A percentile compares a stretch with the other conserved stretches of the same genome.
phyloP scores from a whole-genome alignment of 2,113 vertebrate genomes.

The Grallaria varia region DNA sequence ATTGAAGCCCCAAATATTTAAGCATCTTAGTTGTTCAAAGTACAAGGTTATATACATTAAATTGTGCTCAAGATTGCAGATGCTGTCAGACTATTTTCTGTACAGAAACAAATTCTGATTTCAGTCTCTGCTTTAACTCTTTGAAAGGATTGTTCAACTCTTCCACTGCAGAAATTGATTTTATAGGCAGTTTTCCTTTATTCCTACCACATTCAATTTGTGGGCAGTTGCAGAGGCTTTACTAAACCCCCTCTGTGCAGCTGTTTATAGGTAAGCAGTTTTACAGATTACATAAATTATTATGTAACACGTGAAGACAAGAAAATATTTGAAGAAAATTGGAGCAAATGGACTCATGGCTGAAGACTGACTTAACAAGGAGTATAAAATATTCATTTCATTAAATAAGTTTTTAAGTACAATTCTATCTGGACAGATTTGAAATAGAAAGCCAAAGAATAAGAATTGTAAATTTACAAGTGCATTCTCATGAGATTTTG shows the following conservation, averaged over 20 bases:
- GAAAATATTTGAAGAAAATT: background rate
- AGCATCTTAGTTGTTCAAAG: background rate
- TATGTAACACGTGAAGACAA: background rate
- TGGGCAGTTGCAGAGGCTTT: background rate
- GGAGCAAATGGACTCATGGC: background rate
- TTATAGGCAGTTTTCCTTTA: background rate
- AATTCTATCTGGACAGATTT: background rate
- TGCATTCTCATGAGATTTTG: background rate
- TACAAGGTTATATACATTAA: background rate
- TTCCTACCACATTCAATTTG: background rate
- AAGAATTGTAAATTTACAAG: background rate
- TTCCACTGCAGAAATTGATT: background rate
- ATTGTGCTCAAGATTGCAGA: background rate
- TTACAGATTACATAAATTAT: background rate
- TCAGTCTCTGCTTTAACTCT: background rate
- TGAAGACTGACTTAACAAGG: background rate
- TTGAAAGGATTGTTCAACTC: background rate
- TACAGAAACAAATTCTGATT: background rate
- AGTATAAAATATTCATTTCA: background rate
- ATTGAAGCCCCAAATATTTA: background rate
- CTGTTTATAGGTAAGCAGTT: background rate
- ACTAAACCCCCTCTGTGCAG: background rate
- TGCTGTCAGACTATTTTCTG: background rate
- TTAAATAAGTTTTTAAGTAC: background rate
- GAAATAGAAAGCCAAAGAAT: background rate